These are phyloP conservation scores for Percopsis transmontana DNA, from an alignment of 2,113 vertebrate species.

Conservation along the genomic window DNA sequence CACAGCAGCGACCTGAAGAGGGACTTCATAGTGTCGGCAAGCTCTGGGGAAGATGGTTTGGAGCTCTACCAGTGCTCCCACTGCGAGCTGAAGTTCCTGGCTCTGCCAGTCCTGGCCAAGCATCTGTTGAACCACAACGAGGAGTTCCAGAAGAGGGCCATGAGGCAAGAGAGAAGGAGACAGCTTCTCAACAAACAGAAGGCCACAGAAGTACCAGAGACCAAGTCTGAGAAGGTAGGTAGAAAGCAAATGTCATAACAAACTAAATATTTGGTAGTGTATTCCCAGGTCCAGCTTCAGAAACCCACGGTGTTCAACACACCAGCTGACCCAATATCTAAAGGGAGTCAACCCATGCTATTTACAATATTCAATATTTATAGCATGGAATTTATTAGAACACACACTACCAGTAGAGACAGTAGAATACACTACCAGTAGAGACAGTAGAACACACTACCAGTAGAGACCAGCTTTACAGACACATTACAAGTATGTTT, in stretches of 20 bases:
- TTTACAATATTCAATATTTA: too few species aligned
- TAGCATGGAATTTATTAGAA: too few species aligned
- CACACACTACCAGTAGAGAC: too few species aligned
- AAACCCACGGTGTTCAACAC: too few species aligned
- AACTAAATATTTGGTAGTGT: too few species aligned
- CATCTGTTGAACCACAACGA: constrained; percentile 94
- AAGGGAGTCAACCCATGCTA: too few species aligned
- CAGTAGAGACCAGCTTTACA: too few species aligned
- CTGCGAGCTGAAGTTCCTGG: constrained; percentile 89
- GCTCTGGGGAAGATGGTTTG: constrained; percentile 69
- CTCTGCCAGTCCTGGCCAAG: constrained; percentile 83
- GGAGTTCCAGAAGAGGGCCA: constrained; percentile 93
- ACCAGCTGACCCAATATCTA: too few species aligned
- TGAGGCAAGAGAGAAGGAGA: constrained; percentile 88
- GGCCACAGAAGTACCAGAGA: constrained; percentile 80
- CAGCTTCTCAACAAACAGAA: constrained; percentile 92
- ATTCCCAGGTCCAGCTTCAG: too few species aligned
- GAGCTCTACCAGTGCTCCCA: constrained; percentile 93
- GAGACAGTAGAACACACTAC: too few species aligned
- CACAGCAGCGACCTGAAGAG: constrained; percentile 92
- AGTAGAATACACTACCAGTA: too few species aligned
- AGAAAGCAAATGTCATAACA: background rate
- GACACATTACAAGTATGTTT: too few species aligned
- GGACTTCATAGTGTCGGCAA: constrained; percentile 87
- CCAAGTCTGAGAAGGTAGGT: constrained; percentile 89